phyloP scores from a whole-genome alignment of 2,888 invertebrate species.

The Kryphioiulus occultus region DNA sequence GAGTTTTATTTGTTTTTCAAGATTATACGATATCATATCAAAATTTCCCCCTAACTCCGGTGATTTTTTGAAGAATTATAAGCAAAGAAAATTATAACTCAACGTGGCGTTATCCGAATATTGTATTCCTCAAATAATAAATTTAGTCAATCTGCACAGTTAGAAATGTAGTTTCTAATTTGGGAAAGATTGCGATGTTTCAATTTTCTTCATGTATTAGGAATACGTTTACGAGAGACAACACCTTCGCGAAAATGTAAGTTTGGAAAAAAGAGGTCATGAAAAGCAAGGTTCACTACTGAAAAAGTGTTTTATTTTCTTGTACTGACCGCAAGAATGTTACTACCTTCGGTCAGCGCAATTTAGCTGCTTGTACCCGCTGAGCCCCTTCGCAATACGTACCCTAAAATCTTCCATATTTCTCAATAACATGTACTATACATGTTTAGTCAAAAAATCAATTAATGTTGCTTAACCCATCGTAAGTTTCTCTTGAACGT shows the following conservation, averaged over 20 bases:
- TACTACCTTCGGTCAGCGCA: not conserved
- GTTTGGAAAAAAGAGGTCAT: not conserved
- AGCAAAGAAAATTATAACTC: not conserved
- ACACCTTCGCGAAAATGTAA: not conserved
- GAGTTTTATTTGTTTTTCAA: slow-evolving; percentile 20
- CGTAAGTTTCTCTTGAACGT: too few relatives aligned
- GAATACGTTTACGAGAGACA: not conserved
- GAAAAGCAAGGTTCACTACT: slow-evolving; percentile 26
- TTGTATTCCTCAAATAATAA: not conserved
- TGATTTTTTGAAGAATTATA: not conserved
- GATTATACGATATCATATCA: not conserved
- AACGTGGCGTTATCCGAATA: not conserved
- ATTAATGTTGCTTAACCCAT: too few relatives aligned
- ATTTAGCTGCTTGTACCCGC: not conserved
- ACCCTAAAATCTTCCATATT: not conserved
- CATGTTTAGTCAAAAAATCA: not conserved
- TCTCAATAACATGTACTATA: not conserved
- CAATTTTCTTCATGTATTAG: not conserved
- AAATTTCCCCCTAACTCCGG: not conserved
- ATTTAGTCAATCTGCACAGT: not conserved
- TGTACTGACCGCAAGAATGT: not conserved
- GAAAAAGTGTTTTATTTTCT: not conserved
- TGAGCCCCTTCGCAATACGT: not conserved
- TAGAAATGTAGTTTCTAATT: not conserved
- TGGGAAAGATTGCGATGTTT: not conserved